Percentiles rank a stretch among this genome's conserved stretches.
These are phyloP conservation scores for Larimichthys polyactis DNA, from an alignment of 2,113 vertebrate species.

Conservation along the genomic window DNA sequence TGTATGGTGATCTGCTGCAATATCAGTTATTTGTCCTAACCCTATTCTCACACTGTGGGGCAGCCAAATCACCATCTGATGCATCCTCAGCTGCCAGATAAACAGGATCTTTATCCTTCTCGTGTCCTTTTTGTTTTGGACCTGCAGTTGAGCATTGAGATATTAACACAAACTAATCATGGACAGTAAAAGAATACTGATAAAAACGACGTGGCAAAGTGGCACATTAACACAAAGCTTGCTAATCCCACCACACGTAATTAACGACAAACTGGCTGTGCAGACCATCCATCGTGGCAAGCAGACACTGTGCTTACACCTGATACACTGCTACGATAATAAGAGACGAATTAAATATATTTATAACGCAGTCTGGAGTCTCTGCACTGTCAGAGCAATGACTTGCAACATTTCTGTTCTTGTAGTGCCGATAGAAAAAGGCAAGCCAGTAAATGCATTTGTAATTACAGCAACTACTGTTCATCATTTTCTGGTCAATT, in stretches of 20 bases:
- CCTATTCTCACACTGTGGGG: neutral
- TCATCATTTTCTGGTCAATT: conserved; percentile 1
- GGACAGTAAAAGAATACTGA: neutral
- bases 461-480: neutral
- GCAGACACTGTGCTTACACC: neutral
- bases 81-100: neutral
- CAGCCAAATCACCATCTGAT: conserved; percentile 21
- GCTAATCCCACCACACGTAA: conserved; percentile 13
- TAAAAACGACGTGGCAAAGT: neutral
- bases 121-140: neutral
- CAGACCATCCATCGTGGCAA: conserved; percentile 2
- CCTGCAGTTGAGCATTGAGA: neutral
- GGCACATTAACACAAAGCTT: conserved; percentile 6
- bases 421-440: neutral
- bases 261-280: conserved; percentile 3
- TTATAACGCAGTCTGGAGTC: neutral
- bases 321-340: neutral
- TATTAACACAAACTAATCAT: neutral
- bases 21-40: neutral
- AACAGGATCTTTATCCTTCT: neutral
- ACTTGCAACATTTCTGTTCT: conserved; percentile 9
- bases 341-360: conserved; percentile 3
- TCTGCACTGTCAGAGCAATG: neutral
- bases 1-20: neutral
- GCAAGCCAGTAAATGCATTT: neutral